Conservation (phyloP, 2,888 invertebrate species). For the Drosophila paramelanica region DNA sequence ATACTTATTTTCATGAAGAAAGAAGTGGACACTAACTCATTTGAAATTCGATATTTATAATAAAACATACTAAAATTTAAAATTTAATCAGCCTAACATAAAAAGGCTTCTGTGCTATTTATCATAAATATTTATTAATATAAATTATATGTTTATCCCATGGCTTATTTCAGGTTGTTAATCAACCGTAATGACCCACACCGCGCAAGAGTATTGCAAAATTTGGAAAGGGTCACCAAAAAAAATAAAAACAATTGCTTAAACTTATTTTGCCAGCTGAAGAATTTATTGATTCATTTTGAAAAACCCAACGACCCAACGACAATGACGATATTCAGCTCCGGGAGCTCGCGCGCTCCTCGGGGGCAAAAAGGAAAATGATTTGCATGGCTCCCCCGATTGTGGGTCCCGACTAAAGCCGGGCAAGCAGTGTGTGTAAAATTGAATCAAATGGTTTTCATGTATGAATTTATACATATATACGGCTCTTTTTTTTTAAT, state of each 20-base stretch:
- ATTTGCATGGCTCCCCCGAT: conserved; percentile 64
- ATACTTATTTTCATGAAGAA: too few relatives aligned
- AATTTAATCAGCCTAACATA: too few relatives aligned
- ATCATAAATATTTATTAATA: not conserved
- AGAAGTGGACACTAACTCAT: too few relatives aligned
- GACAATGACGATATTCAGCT: conserved; percentile 28
- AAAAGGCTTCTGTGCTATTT: too few relatives aligned
- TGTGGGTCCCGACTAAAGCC: conserved; percentile 12
- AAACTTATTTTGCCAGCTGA: conserved; percentile 52
- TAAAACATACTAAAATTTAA: too few relatives aligned
- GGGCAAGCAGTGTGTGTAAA: conserved; percentile 48
- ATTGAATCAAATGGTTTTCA: conserved; percentile 74
- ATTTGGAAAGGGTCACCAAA: conserved; percentile 14
- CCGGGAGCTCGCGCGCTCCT: not conserved
- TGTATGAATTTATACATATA: conserved; percentile 31
- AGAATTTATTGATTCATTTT: conserved; percentile 75
- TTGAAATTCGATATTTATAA: too few relatives aligned
- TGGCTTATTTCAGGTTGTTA: too few relatives aligned
- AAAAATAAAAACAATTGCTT: conserved; percentile 37
- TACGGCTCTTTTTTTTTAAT: conserved; percentile 20
- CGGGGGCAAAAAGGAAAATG: conserved; percentile 53
- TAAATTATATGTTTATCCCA: not conserved
- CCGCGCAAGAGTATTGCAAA: conserved; percentile 7
- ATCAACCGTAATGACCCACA: not conserved
- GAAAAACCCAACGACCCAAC: conserved; percentile 22